A percentile compares a stretch with the other conserved stretches of the same genome.
Conservation (phyloP, 1,140 invertebrate species). For the Argopecten irradians region DNA sequence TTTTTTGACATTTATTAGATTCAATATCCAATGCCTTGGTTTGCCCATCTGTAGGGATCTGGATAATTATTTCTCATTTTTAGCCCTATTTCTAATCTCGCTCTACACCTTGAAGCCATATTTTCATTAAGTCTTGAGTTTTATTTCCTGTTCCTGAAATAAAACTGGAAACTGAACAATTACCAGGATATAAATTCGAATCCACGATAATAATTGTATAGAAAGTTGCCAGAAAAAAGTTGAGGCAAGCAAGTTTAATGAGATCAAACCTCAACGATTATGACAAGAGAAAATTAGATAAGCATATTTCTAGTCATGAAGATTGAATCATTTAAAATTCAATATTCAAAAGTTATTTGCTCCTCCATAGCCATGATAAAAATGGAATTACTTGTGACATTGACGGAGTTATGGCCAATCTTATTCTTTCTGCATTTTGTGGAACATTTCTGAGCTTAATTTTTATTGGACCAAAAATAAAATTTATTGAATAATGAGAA, state of each 20-base stretch:
- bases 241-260: conserved; percentile 9
- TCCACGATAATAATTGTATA: not conserved
- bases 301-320: conserved; percentile 14
- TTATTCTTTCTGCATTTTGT: conserved; percentile 16
- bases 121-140: conserved; percentile 32
- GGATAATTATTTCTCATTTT: conserved; percentile 25
- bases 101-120: conserved; percentile 30
- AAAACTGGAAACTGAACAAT: conserved; percentile 27
- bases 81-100: conserved; percentile 23
- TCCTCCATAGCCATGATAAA: not conserved
- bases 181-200: not conserved
- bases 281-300: conserved; percentile 22
- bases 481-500: conserved; percentile 23
- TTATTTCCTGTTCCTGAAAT: conserved; percentile 30
- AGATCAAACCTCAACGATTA: conserved; percentile 21
- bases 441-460: not conserved
- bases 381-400: not conserved
- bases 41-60: conserved; percentile 31
- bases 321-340: conserved; percentile 23
- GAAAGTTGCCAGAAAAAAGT: not conserved
- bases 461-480: conserved; percentile 22
- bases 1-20: conserved; percentile 46
- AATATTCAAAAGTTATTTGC: conserved; percentile 23
- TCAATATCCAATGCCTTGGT: conserved; percentile 36
- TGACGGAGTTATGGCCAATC: conserved; percentile 5